Evolutionary conservation across 2,113 vertebrate species (phyloP).

Genomic region (Laticauda laticaudata): DNA sequence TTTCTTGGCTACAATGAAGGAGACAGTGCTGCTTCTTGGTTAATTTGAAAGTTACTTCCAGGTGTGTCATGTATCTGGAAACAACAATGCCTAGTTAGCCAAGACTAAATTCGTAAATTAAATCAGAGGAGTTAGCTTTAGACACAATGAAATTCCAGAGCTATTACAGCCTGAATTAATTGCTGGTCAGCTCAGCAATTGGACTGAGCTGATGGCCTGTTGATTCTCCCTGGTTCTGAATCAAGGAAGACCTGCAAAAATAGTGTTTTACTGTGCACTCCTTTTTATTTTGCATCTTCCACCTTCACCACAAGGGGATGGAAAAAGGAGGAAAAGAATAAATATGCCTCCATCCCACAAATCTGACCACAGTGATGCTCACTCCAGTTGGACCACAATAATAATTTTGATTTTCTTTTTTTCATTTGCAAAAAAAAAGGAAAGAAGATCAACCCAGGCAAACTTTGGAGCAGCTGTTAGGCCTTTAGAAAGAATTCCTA

Average conservation of each 20-base stretch:
- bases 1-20: not conserved
- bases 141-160: not conserved
- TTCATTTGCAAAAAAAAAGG: not conserved
- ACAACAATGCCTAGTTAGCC: not conserved
- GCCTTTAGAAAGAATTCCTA: not conserved
- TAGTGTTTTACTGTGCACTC: not conserved
- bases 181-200: not conserved
- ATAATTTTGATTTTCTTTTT: not conserved
- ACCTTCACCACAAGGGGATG: not conserved
- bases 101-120: not conserved
- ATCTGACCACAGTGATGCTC: not conserved
- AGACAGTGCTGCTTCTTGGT: not conserved
- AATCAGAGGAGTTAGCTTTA: not conserved
- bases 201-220: not conserved
- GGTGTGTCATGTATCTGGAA: not conserved
- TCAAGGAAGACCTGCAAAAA: not conserved
- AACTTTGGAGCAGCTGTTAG: not conserved
- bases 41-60: not conserved
- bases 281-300: not conserved
- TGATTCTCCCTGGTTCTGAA: not conserved
- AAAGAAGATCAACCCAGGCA: not conserved
- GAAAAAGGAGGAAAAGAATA: not conserved
- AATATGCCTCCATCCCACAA: not conserved
- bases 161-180: not conserved
- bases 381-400: not conserved